Base-by-base conservation (phyloP, 2,113 vertebrate species). In the Puffinus mauretanicus region DNA sequence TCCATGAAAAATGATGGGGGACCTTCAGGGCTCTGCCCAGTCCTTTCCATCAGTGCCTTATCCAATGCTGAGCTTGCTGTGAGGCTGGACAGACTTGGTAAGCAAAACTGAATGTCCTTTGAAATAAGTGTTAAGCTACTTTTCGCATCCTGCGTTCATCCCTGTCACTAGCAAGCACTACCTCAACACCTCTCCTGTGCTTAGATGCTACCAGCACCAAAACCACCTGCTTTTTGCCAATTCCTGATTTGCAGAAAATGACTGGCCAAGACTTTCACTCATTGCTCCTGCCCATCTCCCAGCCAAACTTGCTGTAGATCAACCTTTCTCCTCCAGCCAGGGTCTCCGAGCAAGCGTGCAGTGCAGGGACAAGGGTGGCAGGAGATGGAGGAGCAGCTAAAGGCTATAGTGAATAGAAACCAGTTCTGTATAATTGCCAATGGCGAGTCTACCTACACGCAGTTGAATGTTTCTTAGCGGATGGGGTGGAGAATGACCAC, bases 391-490 rank as follows among this genome's bases (percentile, higher is more conserved):
- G 16, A 52, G 44, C 65, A 47, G 30, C 27, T 78, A 38, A 51
- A 85, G 32, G 46, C 70, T 52, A 14, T 55, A 32, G 16, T 65
- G 51, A 52, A 26, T 25, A 75, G 66, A 85, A 71, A 54, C 18
- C 29, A 90, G 70, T n/a, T 12, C 40, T 26, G 34, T 19, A 42
- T 13, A 36, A 19, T 5, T 60, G 67, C 29, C 36, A 46, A 0
- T 20, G n/a, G 46, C 64, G 47, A 13, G 32, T 38, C 69, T 73
- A 5, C 34, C 17, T 73, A 20, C 4, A 5, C 0, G 0, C 20
- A 54, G 55, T 0, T 42, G 11, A n/a, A 47, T 54, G 40, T 66
- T 70, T 61, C 62, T 89, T 69, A 87, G 46, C 2, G 6, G 29
- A 40, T 62, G 30, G 10, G 13, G 4, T 81, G 26, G 30, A 71